Percentiles rank a stretch among this genome's conserved stretches.
Evolutionary conservation across 2,113 vertebrate species (phyloP).

Genomic region (Grantiella picta): DNA sequence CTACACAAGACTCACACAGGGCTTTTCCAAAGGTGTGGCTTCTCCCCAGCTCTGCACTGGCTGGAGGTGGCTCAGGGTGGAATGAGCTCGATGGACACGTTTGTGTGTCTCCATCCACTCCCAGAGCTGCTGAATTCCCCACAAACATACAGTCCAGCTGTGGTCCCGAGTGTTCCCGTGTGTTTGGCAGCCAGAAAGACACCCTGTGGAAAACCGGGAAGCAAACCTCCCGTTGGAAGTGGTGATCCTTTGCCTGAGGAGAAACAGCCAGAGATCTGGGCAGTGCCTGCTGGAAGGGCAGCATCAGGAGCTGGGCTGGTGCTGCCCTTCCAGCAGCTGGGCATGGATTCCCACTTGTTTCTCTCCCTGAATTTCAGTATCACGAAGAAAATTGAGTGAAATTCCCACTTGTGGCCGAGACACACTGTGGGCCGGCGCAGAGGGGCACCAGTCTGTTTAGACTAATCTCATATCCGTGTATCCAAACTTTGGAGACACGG

Average conservation of each 20-base stretch:
- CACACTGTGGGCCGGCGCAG: accelerated
- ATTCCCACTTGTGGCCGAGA: neutral
- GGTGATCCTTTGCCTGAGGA: neutral
- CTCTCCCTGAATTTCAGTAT: neutral
- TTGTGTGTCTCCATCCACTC: accelerated
- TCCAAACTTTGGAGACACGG: neutral
- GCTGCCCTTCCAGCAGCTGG: neutral
- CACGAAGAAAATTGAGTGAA: neutral
- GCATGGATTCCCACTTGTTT: accelerated
- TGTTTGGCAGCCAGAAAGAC: neutral
- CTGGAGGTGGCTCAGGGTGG: neutral
- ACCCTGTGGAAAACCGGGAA: neutral
- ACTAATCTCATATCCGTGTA: accelerated
- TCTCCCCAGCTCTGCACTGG: neutral
- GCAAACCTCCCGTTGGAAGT: accelerated
- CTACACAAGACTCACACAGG: neutral
- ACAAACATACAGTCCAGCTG: accelerated
- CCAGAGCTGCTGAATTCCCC: neutral
- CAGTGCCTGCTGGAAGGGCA: neutral
- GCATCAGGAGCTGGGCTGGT: neutral
- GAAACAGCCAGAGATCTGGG: neutral
- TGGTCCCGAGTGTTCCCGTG: accelerated
- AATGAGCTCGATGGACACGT: accelerated
- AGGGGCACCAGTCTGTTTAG: neutral
- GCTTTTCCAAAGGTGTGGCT: neutral